Evolutionary conservation across 2,113 vertebrate genomes (phyloP).

Genomic region (Xiphophorus couchianus): DNA sequence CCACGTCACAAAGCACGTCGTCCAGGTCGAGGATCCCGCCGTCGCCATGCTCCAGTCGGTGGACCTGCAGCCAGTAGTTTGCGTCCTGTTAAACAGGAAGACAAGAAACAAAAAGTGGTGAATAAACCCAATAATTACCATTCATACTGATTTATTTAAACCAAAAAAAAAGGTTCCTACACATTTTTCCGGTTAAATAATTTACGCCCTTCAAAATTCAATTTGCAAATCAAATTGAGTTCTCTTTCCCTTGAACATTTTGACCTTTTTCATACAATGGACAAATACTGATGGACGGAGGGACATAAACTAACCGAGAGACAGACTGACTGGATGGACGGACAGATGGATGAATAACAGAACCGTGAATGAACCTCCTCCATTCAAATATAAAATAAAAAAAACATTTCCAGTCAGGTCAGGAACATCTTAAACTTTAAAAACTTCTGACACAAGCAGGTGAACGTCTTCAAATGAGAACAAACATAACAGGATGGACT

Average conservation of each 20-base stretch:
- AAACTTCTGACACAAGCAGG: too few relatives aligned
- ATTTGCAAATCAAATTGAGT: background rate
- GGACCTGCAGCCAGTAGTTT: conserved; percentile 95
- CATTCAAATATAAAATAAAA: background rate
- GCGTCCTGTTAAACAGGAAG: conserved; percentile 80
- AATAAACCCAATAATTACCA: background rate
- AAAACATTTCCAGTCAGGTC: background rate
- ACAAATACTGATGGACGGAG: background rate
- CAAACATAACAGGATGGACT: background rate
- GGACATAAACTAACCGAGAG: too few relatives aligned
- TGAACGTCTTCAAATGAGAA: too few relatives aligned
- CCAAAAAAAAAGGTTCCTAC: background rate
- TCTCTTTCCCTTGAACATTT: background rate
- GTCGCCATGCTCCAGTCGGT: conserved; percentile 91
- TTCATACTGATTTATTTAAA: background rate
- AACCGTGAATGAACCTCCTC: too few relatives aligned
- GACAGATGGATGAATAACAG: too few relatives aligned
- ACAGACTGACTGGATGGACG: too few relatives aligned
- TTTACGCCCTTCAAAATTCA: background rate
- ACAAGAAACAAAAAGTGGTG: fast-evolving
- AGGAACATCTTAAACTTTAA: too few relatives aligned
- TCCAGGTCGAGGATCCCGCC: conserved; percentile 95
- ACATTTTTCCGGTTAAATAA: background rate
- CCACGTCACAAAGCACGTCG: conserved; percentile 93
- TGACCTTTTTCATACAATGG: background rate